Evolutionary conservation across 2,113 vertebrate species (phyloP).

Genomic region (Piaya cayana): DNA sequence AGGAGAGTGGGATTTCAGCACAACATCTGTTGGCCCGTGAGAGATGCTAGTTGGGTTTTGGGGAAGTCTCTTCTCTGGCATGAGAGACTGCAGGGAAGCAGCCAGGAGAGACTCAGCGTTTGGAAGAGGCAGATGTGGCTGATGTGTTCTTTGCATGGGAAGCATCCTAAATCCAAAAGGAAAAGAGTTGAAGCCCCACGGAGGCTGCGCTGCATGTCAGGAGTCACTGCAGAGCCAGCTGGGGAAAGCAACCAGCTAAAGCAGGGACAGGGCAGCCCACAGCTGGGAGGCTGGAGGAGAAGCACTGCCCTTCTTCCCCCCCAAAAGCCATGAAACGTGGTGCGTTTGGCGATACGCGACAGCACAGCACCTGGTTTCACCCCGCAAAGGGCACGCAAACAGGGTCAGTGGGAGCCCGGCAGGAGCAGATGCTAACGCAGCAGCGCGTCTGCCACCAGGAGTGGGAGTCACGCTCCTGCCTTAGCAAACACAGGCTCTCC

Average conservation of each 20-base stretch:
- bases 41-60: neutral
- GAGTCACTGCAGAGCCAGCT: fast-evolving
- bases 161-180: neutral
- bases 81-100: neutral
- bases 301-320: neutral
- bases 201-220: fast-evolving
- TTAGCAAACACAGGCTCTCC: fast-evolving
- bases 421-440: neutral
- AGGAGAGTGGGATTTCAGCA: neutral
- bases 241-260: neutral
- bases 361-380: neutral
- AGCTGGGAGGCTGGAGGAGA: neutral
- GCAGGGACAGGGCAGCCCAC: neutral
- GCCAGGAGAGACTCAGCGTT: neutral
- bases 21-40: neutral
- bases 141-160: neutral
- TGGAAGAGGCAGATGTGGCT: neutral
- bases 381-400: neutral
- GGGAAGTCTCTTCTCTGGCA: neutral
- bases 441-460: fast-evolving
- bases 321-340: fast-evolving
- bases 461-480: neutral
- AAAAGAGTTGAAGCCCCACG: neutral
- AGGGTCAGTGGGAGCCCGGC: fast-evolving
- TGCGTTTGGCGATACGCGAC: fast-evolving